These are phyloP conservation scores for Steinernema hermaphroditum DNA, from an alignment of 2,888 invertebrate species.

Conservation along the genomic window DNA sequence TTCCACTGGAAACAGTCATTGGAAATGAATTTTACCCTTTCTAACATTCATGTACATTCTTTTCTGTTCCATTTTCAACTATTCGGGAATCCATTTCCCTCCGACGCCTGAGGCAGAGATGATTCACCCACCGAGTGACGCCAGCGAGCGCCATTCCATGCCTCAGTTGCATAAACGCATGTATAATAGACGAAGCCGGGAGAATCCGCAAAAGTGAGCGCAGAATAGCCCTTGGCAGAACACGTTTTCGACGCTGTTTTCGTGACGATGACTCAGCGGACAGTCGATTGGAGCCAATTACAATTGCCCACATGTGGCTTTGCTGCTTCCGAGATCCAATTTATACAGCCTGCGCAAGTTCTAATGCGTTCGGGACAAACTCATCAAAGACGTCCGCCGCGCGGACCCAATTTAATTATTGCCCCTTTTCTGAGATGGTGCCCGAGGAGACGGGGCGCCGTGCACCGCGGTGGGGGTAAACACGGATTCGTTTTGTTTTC, in stretches of 20 bases:
- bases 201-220: neutral
- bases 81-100: too few species aligned
- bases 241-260: neutral
- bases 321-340: neutral
- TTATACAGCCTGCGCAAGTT: neutral
- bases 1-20: too few species aligned
- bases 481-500: too few species aligned
- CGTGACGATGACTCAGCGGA: neutral
- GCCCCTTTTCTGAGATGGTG: too few species aligned
- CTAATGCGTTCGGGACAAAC: neutral
- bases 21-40: too few species aligned
- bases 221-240: neutral
- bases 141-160: neutral
- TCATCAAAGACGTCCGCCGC: neutral
- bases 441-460: too few species aligned
- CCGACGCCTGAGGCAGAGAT: neutral
- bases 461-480: too few species aligned
- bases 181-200: neutral
- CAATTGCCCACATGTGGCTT: neutral
- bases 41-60: too few species aligned
- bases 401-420: too few species aligned
- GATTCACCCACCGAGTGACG: neutral
- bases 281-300: conserved; percentile 2
- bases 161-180: conserved; percentile 16
- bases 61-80: too few species aligned